Conservation (phyloP, 1,140 invertebrate genomes). For the Asobara japonica region DNA sequence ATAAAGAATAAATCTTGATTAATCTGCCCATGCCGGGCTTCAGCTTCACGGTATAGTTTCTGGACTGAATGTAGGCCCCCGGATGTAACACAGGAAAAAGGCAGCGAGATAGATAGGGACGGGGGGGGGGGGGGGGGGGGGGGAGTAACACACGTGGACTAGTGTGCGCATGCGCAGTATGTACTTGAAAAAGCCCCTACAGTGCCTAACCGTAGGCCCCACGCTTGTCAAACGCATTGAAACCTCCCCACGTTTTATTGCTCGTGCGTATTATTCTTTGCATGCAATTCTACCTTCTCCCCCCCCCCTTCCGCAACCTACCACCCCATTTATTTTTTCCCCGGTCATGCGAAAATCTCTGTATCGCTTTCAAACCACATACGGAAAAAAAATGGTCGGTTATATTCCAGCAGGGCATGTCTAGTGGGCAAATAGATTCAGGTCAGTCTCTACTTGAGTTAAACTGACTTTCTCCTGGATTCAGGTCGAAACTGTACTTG, state of each 20-base stretch:
- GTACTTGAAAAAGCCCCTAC: not conserved
- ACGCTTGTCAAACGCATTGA: not conserved
- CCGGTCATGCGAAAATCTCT: not conserved
- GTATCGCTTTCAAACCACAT: not conserved
- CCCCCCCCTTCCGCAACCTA: not conserved
- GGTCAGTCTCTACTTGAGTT: no score
- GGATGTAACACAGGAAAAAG: constrained; percentile 8
- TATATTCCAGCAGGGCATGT: no score
- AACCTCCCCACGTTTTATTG: not conserved
- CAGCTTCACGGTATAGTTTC: constrained; percentile 5
- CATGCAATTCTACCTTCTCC: constrained; percentile 17
- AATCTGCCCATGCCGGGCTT: constrained; percentile 59
- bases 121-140: no score
- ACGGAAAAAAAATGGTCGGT: no score
- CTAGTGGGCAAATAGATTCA: no score
- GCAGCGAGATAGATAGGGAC: not conserved
- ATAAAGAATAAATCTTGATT: constrained; percentile 65
- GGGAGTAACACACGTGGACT: not conserved
- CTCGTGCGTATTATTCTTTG: not conserved
- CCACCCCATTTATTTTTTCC: no score
- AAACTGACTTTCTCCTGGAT: no score
- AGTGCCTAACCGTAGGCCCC: not conserved
- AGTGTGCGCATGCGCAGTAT: not conserved
- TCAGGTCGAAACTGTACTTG: no score
- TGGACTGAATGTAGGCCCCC: constrained; percentile 4